Conservation (phyloP, 2,888 invertebrate species). For the Tinea pellionella region DNA sequence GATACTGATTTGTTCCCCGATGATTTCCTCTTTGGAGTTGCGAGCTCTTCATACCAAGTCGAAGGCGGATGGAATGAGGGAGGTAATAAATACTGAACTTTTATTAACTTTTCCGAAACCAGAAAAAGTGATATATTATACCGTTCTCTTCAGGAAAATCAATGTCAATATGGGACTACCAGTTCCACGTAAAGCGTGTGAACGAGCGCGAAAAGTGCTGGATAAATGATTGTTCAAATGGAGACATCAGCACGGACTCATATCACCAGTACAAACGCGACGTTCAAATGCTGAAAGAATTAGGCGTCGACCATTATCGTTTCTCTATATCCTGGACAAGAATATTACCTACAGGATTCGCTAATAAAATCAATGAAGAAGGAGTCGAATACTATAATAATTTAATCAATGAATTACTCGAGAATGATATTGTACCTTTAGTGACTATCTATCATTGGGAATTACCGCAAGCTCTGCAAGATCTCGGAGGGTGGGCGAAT, state of each 20-base stretch:
- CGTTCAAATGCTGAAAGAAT: constrained; percentile 15
- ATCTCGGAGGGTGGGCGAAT: constrained; percentile 64
- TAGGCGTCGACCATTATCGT: constrained; percentile 47
- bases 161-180: constrained; percentile 14
- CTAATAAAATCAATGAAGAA: constrained; percentile 57
- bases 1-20: background rate
- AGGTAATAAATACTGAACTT: background rate
- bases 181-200: constrained; percentile 1
- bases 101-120: no score
- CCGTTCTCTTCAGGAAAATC: constrained; percentile 21
- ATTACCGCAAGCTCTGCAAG: constrained; percentile 58
- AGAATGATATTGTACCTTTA: constrained; percentile 70
- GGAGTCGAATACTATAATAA: constrained; percentile 35
- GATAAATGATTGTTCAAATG: constrained; percentile 1
- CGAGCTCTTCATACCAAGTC: constrained; percentile 5
- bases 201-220: background rate
- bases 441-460: constrained; percentile 68
- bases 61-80: constrained; percentile 10
- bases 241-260: constrained; percentile 12
- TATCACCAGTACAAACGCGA: constrained; percentile 15
- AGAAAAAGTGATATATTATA: no score
- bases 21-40: background rate
- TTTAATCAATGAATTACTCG: constrained; percentile 67
- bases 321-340: constrained; percentile 74
- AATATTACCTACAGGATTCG: constrained; percentile 70